phyloP scores from a whole-genome alignment of 2,888 invertebrate species.

The Limulus polyphemus region DNA sequence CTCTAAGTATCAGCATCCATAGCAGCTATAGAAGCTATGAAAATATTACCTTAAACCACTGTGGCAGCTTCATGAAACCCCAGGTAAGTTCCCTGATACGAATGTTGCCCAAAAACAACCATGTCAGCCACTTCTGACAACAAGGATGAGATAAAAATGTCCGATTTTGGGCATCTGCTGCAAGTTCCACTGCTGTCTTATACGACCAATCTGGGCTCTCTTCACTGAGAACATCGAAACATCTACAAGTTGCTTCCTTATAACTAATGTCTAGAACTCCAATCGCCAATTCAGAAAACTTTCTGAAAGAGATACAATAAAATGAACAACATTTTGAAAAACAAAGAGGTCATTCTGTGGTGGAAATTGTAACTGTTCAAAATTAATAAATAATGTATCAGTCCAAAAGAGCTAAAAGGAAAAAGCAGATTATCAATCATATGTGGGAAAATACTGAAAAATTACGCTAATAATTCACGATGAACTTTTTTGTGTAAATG shows the following conservation, averaged over 20 bases:
- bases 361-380: no score
- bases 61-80: constrained; percentile 33
- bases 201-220: constrained; percentile 36
- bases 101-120: constrained; percentile 36
- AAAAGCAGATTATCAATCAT: no score
- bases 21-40: no score
- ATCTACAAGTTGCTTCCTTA: constrained; percentile 31
- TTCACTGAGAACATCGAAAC: constrained; percentile 34
- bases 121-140: constrained; percentile 42
- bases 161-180: constrained; percentile 36
- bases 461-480: no score
- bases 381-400: no score
- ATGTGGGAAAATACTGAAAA: no score
- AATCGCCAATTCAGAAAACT: constrained; percentile 30
- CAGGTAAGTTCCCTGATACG: constrained; percentile 35
- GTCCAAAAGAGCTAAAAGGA: no score
- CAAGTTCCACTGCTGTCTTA: constrained; percentile 36
- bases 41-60: constrained; percentile 32
- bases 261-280: constrained; percentile 35
- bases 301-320: constrained; percentile 9
- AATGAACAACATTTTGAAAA: no score
- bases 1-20: no score
- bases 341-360: no score
- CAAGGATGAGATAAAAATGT: constrained; percentile 41
- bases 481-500: no score